These are phyloP conservation scores for Leptobrachium leishanense DNA, from an alignment of 2,113 vertebrate species.

Conservation along the genomic window DNA sequence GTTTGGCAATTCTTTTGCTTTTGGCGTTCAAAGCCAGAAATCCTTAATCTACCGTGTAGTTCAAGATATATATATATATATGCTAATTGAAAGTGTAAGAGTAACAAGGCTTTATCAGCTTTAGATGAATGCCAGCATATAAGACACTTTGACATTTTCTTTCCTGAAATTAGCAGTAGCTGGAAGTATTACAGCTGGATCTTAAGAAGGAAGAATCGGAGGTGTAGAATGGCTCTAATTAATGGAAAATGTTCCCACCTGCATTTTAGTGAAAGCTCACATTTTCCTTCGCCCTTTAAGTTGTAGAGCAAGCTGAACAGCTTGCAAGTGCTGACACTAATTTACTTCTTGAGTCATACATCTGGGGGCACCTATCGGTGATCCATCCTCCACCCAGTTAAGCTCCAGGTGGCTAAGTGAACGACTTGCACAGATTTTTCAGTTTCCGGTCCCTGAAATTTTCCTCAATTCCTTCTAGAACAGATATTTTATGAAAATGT, in stretches of 20 bases:
- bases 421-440: slow-evolving; percentile 28
- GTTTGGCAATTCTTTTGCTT: too few relatives aligned
- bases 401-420: slow-evolving; percentile 40
- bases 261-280: slow-evolving; percentile 24
- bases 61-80: too few relatives aligned
- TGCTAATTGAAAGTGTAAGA: not conserved
- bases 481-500: too few relatives aligned
- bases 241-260: slow-evolving; percentile 40
- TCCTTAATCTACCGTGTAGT: too few relatives aligned
- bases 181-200: slow-evolving; percentile 13
- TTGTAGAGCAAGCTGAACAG: slow-evolving; percentile 18
- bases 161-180: slow-evolving; percentile 12
- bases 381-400: slow-evolving; percentile 42
- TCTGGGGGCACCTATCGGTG: slow-evolving; percentile 31
- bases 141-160: slow-evolving; percentile 15
- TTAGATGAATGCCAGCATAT: not conserved
- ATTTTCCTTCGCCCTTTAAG: slow-evolving; percentile 34
- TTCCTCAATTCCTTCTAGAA: slow-evolving; percentile 22
- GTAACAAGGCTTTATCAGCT: not conserved
- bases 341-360: slow-evolving; percentile 42
- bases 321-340: slow-evolving; percentile 41
- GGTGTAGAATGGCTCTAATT: slow-evolving; percentile 38
- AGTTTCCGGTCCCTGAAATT: slow-evolving; percentile 5
- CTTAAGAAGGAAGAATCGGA: slow-evolving; percentile 6
- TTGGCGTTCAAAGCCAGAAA: too few relatives aligned